Evolutionary conservation across 2,888 invertebrate genomes (phyloP).

Genomic region (Herminia tarsipennalis): DNA sequence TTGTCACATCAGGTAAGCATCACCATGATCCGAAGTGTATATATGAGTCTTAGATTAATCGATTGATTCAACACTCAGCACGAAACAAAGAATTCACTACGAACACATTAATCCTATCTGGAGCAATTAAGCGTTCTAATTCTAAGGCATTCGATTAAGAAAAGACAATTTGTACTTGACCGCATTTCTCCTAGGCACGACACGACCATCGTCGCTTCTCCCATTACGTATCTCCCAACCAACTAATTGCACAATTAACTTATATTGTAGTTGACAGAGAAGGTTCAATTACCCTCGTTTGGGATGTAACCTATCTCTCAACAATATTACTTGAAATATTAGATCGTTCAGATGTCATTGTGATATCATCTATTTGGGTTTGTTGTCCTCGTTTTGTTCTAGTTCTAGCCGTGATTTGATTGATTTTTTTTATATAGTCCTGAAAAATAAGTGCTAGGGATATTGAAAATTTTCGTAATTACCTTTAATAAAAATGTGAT

Average conservation of each 20-base stretch:
- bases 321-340: slow-evolving; percentile 22
- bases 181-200: slow-evolving; percentile 44
- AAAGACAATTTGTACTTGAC: slow-evolving; percentile 51
- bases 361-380: slow-evolving; percentile 8
- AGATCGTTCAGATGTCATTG: slow-evolving; percentile 10
- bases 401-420: neutral
- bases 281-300: slow-evolving; percentile 47
- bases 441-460: neutral
- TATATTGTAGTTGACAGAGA: slow-evolving; percentile 49
- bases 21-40: too few species aligned
- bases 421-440: neutral
- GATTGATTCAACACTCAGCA: slow-evolving; percentile 28
- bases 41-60: slow-evolving; percentile 31
- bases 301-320: slow-evolving; percentile 32
- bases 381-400: slow-evolving; percentile 15
- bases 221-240: slow-evolving; percentile 45
- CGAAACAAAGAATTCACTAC: slow-evolving; percentile 36
- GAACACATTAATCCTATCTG: slow-evolving; percentile 40
- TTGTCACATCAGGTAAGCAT: too few species aligned
- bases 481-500: too few species aligned
- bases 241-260: slow-evolving; percentile 57
- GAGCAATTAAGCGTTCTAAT: slow-evolving; percentile 42
- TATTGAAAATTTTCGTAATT: too few species aligned
- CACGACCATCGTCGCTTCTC: slow-evolving; percentile 29
- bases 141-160: slow-evolving; percentile 43